Evolutionary conservation across 2,888 invertebrate species (phyloP), one percentile per base, ranked within the genome.

Genomic region (Odontocolon sp.): DNA sequence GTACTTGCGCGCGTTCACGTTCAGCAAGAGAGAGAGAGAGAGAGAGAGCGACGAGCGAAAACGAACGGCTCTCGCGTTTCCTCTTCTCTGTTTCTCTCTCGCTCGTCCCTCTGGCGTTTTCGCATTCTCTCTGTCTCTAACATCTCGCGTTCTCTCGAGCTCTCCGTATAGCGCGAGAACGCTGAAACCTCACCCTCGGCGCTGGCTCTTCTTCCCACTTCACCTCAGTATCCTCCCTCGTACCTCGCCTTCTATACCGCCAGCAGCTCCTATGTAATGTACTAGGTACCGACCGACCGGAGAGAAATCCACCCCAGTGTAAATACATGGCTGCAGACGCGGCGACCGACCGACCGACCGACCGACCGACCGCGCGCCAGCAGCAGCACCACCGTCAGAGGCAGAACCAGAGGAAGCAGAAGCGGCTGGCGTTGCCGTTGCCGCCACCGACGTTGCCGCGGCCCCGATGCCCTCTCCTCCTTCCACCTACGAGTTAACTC

Each of bases 251-350:
- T 68, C 67, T 54, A 52, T 47, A 73, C 45, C 67, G 67, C 61
- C 18, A 38, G 84, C 83, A 82, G 84, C 77, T 70, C 66, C 81
- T 77, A 73, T 79, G 79, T 76, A 79, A 86, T 85, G 86, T 84
- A 84, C 83, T 83, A 82, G 85, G 83, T 85, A 84, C 80, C 72
- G 75, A 77, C 76, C 68, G 71, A 77, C 76, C 71, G 56, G 69
- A 75, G 80, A 78, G 81, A 79, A 84, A 78, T 83, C 81, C 81
- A 85, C 84, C 86, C 85, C 76, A 81, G 85, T 87, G 87, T 86
- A 86, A 86, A 86, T 87, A 86, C 84, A 86, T 87, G 85, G 86
- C 82, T 83, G 83, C 80, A 80, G 82, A 81, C 79, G 82, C 83
- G 77, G 77, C 78, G 77, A 81, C 77, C 77, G 80, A 81, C 50